phyloP scores from a whole-genome alignment of 1,140 invertebrate genomes.

The Melitaea cinxia region DNA sequence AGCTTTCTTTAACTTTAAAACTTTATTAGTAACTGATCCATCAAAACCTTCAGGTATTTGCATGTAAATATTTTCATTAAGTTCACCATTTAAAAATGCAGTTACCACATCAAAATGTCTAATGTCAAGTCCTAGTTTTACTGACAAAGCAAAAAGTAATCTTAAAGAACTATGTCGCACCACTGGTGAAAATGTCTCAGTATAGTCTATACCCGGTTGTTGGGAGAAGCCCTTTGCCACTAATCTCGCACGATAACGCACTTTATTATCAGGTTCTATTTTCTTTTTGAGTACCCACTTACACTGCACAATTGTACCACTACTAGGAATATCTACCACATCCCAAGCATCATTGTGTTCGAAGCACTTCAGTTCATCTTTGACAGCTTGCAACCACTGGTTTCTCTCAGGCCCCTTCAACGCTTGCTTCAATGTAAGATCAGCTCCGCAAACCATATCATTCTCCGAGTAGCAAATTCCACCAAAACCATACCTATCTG shows the following conservation, averaged over 20 bases:
- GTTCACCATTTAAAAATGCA: constrained; percentile 69
- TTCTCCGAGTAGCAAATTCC: background rate
- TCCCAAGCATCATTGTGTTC: constrained; percentile 21
- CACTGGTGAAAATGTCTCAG: background rate
- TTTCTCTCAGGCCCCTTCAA: background rate
- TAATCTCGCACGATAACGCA: constrained; percentile 13
- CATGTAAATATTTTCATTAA: constrained; percentile 42
- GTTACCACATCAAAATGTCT: constrained; percentile 52
- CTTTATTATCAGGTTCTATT: constrained; percentile 20
- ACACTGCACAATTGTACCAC: constrained; percentile 9
- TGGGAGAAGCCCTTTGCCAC: constrained; percentile 12
- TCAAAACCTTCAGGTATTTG: constrained; percentile 1
- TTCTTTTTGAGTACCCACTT: constrained; percentile 34
- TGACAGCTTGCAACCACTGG: constrained; percentile 6
- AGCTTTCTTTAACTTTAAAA: constrained; percentile 57
- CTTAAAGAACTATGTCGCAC: background rate
- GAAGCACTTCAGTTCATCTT: constrained; percentile 22
- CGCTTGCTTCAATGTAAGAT: background rate
- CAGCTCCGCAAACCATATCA: background rate
- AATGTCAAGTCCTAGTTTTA: constrained; percentile 27
- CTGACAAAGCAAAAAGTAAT: constrained; percentile 4
- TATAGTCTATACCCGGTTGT: background rate
- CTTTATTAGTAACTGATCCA: constrained; percentile 26
- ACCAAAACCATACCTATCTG: constrained; percentile 2
- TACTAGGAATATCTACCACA: constrained; percentile 11